Base-by-base conservation (phyloP, 2,888 invertebrate genomes). In the Hybos culiciformis region DNA sequence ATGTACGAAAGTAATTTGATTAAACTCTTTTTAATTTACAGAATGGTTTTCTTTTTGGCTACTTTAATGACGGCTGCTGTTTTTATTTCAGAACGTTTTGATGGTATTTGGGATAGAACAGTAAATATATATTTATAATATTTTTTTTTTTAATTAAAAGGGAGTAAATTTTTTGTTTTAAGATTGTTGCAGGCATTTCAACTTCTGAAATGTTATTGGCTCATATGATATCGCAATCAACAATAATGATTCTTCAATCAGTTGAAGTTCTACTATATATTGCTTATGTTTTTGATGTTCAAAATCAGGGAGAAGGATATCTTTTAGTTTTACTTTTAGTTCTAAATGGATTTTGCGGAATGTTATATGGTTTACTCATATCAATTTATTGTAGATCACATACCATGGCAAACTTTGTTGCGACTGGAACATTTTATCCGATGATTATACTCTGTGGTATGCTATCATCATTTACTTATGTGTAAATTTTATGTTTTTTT, bases 361-460 rank as follows among this genome's bases (percentile, higher is more conserved):
- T 92, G 86, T 75, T 80, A 56, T 85, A 82, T 58, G 75, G 75
- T 31, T 81, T 92, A 57, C 72, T 87, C 31, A 79, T 91, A 39
- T 88, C 91, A 0, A 77, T 86, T 0, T 67, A 83, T 50, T 85
- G 85, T 56, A 73, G 76, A 18, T 80, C 82, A 23, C 86, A 88
- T 53, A 79, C 79, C 0, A 72, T 83, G 54, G 82, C 90, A 0
- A 86, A 90, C 70, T 88, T 87, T 60, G 73, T 84, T 11, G 77
- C 88, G 1, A 78, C 90, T 0, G 92, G 92, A 12, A 84, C 83
- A 49, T 91, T 92, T 59, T 92, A 91, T 58, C 91, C 92, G 0
- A 80, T 88, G 72, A 77, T 92, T 49, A 68, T 93, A 48, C 68
- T 90, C 6, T 85, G 87, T 60, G 91, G 91, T 88, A 63, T 70